Base-by-base conservation (phyloP, 2,797 vertebrate genomes). In the Sus cebifrons region DNA sequence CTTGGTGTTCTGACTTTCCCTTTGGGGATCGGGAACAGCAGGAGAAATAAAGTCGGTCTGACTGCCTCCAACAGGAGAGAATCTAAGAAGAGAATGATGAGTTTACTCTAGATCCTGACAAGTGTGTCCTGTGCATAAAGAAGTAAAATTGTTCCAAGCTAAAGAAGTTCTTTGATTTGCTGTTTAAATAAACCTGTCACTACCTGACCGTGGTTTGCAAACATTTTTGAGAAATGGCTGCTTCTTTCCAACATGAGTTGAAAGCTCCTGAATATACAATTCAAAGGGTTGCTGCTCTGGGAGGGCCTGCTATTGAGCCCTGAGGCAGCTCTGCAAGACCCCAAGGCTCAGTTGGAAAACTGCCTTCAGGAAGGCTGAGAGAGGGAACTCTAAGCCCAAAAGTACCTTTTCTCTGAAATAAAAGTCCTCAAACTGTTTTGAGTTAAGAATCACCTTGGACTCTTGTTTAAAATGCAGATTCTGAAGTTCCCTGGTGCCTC, bases 171-270 rank as follows among this genome's bases (percentile, higher is more conserved):
- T 74, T 94, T 68, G 62, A 89, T 60, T 65, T 77, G 18, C 81
- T 84, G 1, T 87, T 94, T 90, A 65, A 94, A 77, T 73, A 95
- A 85, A 86, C 29, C 65, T 74, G 56, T 96, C 81, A 65, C 67
- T 92, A 16, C 56, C 85, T 82, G 49, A 68, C 40, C 44, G 75
- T 64, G 17, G 79, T 89, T 71, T 75, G 65, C 90, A 79, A 87
- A 79, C 62, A 5, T 75, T 91, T 91, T 87, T 86, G 16, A 73
- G 64, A 81, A 81, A 56, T 75, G 14, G n/a, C 36, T 85, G 10
- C 1, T 56, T 91, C 92, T 92, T 86, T 58, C 9, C 83, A 83
- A 56, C 9, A 23, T 56, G 12, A 23, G 3, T 32, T 0, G 10
- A n/a, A 56, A 79, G 36, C 29, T 71, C 64, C 8, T 58, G 0